A percentile compares a stretch with the other conserved stretches of the same genome.
phyloP scores from a whole-genome alignment of 2,888 invertebrate species.

The Zele albiditarsus region DNA sequence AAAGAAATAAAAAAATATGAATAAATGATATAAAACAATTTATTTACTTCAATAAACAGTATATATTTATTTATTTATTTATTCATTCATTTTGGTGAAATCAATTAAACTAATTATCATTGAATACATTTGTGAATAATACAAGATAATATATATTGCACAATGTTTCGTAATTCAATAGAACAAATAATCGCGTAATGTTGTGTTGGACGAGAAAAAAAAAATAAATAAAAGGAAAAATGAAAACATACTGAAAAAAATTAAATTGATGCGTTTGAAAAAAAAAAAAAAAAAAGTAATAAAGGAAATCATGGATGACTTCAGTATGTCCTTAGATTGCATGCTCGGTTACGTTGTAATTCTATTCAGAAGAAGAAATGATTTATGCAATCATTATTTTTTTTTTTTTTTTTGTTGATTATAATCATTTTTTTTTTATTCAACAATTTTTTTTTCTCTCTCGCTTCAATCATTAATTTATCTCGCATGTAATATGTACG shows the following conservation, averaged over 20 bases:
- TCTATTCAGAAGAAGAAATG: constrained; percentile 52
- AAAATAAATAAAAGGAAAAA: constrained; percentile 19
- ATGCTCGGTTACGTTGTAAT: constrained; percentile 40
- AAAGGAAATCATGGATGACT: constrained; percentile 43
- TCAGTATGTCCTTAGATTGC: constrained; percentile 33
- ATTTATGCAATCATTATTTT: constrained; percentile 51
- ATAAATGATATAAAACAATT: not conserved
- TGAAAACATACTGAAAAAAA: not conserved
- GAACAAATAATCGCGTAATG: constrained; percentile 1
- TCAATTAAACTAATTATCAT: not conserved
- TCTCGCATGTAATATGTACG: not conserved
- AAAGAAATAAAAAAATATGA: constrained; percentile 3
- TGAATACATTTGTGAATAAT: not conserved
- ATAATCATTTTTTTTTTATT: not conserved
- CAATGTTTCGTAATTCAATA: not conserved
- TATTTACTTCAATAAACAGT: not conserved
- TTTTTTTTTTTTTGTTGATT: constrained; percentile 28
- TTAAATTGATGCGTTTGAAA: not conserved
- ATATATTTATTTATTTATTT: not conserved
- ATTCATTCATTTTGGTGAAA: not conserved
- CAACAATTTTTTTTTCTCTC: not conserved
- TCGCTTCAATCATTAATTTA: not conserved
- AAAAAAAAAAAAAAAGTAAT: not conserved
- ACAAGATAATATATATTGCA: no score
- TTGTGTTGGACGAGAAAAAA: constrained; percentile 1